Evolutionary conservation across 1,140 invertebrate genomes (phyloP).

Genomic region (Penaeus indicus): DNA sequence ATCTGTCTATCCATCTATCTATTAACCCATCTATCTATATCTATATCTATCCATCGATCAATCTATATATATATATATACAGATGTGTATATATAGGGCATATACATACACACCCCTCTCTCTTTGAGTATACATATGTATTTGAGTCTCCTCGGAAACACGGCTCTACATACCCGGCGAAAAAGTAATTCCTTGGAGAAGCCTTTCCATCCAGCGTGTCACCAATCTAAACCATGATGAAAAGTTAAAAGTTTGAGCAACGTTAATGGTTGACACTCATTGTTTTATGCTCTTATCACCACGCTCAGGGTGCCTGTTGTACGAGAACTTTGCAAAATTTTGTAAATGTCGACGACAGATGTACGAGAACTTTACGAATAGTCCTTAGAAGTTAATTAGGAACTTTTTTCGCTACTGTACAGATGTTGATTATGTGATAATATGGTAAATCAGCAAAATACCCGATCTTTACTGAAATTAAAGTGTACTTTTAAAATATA

Average conservation of each 20-base stretch:
- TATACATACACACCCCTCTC: too few species aligned
- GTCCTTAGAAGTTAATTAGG: constrained; percentile 35
- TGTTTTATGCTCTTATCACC: constrained; percentile 57
- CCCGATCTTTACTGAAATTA: constrained; percentile 7
- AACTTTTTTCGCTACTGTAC: neutral
- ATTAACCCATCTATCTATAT: too few species aligned
- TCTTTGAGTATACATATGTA: too few species aligned
- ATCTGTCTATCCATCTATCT: too few species aligned
- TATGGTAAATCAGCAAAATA: constrained; percentile 27
- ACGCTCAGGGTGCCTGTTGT: constrained; percentile 34
- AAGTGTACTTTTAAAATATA: too few species aligned
- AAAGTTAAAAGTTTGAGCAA: constrained; percentile 61
- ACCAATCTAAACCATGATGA: constrained; percentile 61
- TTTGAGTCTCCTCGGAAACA: too few species aligned
- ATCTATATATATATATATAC: too few species aligned
- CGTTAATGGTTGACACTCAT: constrained; percentile 60
- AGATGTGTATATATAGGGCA: too few species aligned
- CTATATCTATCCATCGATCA: too few species aligned
- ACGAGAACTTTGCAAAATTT: constrained; percentile 35
- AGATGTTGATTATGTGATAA: constrained; percentile 40
- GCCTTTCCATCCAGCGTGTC: constrained; percentile 53
- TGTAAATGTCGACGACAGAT: constrained; percentile 24
- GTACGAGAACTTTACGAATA: constrained; percentile 24
- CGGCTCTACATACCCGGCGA: too few species aligned
- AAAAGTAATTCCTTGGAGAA: constrained; percentile 23